phyloP scores from a whole-genome alignment of 2,113 vertebrate genomes.

The Oncorhynchus masou region DNA sequence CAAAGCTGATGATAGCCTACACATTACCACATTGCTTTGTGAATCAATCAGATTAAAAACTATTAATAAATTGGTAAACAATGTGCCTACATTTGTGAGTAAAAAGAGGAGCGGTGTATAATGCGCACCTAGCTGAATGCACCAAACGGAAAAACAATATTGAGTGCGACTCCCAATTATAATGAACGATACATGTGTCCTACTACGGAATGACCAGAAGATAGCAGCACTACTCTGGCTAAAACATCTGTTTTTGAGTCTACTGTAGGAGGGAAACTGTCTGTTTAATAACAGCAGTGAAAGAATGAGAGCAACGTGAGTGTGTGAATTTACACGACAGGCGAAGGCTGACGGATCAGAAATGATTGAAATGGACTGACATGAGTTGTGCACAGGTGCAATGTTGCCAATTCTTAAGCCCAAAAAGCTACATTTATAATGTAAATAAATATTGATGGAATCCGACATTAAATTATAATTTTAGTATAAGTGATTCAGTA shows the following conservation, averaged over 20 bases:
- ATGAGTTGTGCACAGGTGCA: no score
- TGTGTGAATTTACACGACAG: not conserved
- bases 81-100: no score
- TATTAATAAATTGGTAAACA: no score
- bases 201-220: constrained; percentile 22
- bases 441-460: no score
- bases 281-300: constrained; percentile 22
- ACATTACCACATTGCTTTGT: no score
- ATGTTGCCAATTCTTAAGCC: no score
- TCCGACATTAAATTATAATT: no score
- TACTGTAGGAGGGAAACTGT: constrained; percentile 21
- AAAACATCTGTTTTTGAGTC: not conserved
- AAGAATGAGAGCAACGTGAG: not conserved
- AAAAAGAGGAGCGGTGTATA: no score
- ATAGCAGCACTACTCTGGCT: constrained; percentile 5
- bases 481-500: no score
- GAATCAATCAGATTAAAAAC: no score
- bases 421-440: no score
- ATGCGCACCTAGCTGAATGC: not conserved
- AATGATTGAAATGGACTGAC: no score
- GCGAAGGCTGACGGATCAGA: not conserved
- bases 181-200: not conserved
- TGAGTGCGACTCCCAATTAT: not conserved
- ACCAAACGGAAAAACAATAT: not conserved
- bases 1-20: not conserved